Evolutionary conservation across 2,113 vertebrate genomes (phyloP), one percentile per base, ranked within the genome.

Genomic region (Cichladusa arquata): DNA sequence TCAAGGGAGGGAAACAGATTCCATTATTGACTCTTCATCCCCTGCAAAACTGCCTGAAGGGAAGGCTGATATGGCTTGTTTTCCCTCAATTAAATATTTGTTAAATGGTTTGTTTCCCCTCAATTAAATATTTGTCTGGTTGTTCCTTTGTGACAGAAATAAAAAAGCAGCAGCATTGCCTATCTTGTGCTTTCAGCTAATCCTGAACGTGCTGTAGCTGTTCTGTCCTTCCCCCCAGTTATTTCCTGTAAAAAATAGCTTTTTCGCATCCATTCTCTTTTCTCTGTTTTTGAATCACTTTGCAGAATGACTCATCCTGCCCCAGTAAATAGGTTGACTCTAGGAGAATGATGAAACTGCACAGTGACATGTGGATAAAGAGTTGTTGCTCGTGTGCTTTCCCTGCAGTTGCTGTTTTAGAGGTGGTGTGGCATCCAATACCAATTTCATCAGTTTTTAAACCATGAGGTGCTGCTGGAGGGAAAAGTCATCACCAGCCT

Each of bases 71-170:
- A 71, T 42, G 44, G 51, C 70, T 93, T 97, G 64, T 92, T 96
- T 92, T 76, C 79, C 36, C 42, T 82, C 91, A 79, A 92, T 96
- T 95, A 95, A 92, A 89, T 86, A 94, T 95, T 96, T 95, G 87
- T 93, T 92, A 94, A 88, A 88, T 86, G 65, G 58, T 88, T 97
- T 91, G 69, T 93, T 97, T 89, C 81, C 65, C 45, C 62, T 86
- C 84, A 88, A 87, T 95, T 91, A 94, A 96, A 94, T 96, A 93
- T 95, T 95, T 96, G 88, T 92, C 93, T 88, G n/a, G 48, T 74
- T 77, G 72, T 74, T 92, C 44, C 71, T 94, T 88, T 96, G 85
- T 93, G 82, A 88, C 67, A 90, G 88, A 90, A 86, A 78, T 83
- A 18, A 78, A 67, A 72, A 81, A 70, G 60, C 64, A 67, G 85